Evolutionary conservation across 1,140 invertebrate genomes (phyloP).

Genomic region (Chionoecetes opilio): DNA sequence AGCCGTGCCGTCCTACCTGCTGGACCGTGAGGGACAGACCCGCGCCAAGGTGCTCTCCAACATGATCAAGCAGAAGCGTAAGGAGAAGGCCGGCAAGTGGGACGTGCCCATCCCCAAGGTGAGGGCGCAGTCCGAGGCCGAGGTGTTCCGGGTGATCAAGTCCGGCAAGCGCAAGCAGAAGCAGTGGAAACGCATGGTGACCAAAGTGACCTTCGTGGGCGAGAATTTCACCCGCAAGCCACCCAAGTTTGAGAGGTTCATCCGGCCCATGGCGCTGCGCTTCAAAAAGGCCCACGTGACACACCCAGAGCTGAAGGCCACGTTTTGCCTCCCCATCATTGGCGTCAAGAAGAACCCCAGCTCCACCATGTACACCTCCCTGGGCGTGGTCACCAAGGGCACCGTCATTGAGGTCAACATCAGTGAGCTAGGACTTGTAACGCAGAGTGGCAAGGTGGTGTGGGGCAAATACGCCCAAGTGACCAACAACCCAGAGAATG

Average conservation of each 20-base stretch:
- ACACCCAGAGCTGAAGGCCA: slow-evolving; percentile 99
- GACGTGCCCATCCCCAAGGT: slow-evolving; percentile 99
- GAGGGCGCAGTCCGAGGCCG: slow-evolving; percentile 97
- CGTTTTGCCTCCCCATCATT: slow-evolving; percentile 99
- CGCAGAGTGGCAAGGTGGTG: slow-evolving; percentile 99
- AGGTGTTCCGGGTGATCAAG: slow-evolving; percentile 98
- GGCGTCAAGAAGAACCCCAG: slow-evolving; percentile 99
- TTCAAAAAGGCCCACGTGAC: slow-evolving; percentile 99
- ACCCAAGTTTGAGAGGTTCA: slow-evolving; percentile 99
- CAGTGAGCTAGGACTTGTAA: slow-evolving; percentile 99
- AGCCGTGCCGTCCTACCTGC: slow-evolving; percentile 96
- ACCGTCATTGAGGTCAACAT: slow-evolving; percentile 99
- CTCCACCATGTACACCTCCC: slow-evolving; percentile 97
- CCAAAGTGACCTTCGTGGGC: slow-evolving; percentile 98
- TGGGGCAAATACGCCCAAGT: slow-evolving; percentile 99
- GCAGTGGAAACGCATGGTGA: slow-evolving; percentile 99
- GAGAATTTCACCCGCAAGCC: slow-evolving; percentile 99
- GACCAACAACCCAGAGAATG: slow-evolving; percentile 99
- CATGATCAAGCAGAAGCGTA: slow-evolving; percentile 99
- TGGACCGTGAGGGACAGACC: slow-evolving; percentile 98
- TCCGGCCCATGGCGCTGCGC: slow-evolving; percentile 97
- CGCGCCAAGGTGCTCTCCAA: slow-evolving; percentile 98
- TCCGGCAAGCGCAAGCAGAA: slow-evolving; percentile 98
- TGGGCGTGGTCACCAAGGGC: slow-evolving; percentile 99
- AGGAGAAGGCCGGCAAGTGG: slow-evolving; percentile 99